Base-by-base conservation (phyloP, 2,888 invertebrate genomes). In the Thymelicus sylvestris region DNA sequence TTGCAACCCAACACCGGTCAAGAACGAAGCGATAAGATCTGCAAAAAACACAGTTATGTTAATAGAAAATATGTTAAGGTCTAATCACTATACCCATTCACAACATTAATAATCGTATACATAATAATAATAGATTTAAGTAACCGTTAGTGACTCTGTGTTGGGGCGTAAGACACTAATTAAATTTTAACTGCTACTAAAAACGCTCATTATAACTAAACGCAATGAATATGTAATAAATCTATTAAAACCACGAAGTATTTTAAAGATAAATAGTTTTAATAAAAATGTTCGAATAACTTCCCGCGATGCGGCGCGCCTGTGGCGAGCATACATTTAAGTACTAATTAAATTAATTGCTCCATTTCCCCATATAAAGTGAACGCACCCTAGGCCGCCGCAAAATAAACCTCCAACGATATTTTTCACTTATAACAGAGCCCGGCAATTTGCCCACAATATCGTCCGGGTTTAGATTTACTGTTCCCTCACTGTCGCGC, bases 261-360 rank as follows among this genome's bases (percentile, higher is more conserved):
- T 81, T 82, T 81, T 77, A 83, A 87, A 88, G 86, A 91, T 81
- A 82, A 84, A 91, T 90, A 86, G 88, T 88, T 89, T 89, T 90
- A 90, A 91, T 90, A 89, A 87, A 84, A 83, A 83, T 77, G 80
- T 74, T 79, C 74, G 78, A 74, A 72, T 72, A 50, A 75, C 72
- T 74, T 72, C 60, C 68, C 48, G 77, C 79, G 79, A 74, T 79
- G 77, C 76, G 76, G 72, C 83, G 84, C 83, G 81, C 78, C 78
- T 81, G 80, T 78, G 76, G 78, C 75, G 73, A 79, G 79, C 81
- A 86, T 80, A 81, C 79, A 79, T 87, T 91, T 86, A 85, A 88
- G 86, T 89, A 87, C 87, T 91, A 89, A 91, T 90, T 90, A 89
- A 91, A 93, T 92, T 91, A 92, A 92, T 92, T 86, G 90, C 86